Conservation (phyloP, 2,113 vertebrate species). For the Edolisoma coerulescens region DNA sequence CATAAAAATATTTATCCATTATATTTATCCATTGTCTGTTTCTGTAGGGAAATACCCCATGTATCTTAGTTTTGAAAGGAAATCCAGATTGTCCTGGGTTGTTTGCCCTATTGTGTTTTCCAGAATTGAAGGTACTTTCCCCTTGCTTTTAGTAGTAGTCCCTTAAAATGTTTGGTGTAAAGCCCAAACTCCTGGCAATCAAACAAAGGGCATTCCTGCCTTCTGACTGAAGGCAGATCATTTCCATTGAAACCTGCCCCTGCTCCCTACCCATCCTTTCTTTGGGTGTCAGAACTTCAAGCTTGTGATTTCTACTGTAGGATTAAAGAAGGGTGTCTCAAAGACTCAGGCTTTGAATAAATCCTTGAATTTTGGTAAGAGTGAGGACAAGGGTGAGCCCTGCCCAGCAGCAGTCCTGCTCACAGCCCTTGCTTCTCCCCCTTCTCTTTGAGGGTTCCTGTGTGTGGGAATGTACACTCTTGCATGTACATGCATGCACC, state of each 20-base stretch:
- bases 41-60: not conserved
- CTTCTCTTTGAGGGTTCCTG: not conserved
- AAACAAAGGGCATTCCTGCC: not conserved
- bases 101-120: not conserved
- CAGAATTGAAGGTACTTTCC: not conserved
- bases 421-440: not conserved
- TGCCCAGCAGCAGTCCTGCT: not conserved
- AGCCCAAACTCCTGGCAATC: not conserved
- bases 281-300: not conserved
- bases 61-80: not conserved
- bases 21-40: not conserved
- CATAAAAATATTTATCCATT: not conserved
- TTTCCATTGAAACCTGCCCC: not conserved
- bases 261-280: not conserved
- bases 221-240: not conserved
- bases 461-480: not conserved
- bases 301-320: not conserved
- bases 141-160: not conserved
- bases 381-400: not conserved
- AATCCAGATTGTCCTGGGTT: not conserved
- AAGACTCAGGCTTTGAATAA: not conserved
- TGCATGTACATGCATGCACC: fast-evolving
- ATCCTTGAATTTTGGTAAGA: not conserved
- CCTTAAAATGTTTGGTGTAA: not conserved
- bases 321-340: not conserved